These are phyloP conservation scores for Nebria ingens DNA, from an alignment of 1,140 invertebrate species.

Conservation along the genomic window DNA sequence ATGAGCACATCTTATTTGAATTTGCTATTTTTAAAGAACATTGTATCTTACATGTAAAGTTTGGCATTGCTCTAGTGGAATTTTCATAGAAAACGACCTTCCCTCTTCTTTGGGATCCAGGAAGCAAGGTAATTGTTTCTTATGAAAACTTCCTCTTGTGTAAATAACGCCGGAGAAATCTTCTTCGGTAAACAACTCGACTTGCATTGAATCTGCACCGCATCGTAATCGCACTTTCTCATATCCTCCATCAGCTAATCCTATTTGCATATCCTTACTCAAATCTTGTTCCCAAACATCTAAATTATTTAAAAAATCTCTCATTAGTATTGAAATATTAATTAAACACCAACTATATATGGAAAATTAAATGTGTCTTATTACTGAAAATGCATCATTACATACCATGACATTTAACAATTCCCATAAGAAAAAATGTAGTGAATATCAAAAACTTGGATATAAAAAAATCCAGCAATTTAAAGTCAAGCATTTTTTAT, in stretches of 20 bases:
- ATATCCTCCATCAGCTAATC: conserved; percentile 42
- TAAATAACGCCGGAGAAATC: conserved; percentile 51
- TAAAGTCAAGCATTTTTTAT: neutral
- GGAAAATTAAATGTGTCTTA: neutral
- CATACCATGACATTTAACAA: neutral
- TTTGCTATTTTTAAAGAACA: no score
- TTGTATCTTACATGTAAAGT: conserved; percentile 35
- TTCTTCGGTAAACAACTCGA: conserved; percentile 41
- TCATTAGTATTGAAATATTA: neutral
- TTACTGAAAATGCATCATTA: neutral
- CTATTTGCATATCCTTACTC: conserved; percentile 43
- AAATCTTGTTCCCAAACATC: conserved; percentile 44
- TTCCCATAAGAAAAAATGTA: neutral
- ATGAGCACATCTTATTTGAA: no score
- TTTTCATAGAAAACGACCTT: conserved; percentile 41
- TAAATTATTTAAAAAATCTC: conserved; percentile 15
- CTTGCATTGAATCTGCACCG: conserved; percentile 42
- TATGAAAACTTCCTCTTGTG: conserved; percentile 47
- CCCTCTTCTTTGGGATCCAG: conserved; percentile 35
- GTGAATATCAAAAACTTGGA: neutral
- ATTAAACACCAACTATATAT: neutral
- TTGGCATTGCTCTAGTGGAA: conserved; percentile 44
- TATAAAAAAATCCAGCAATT: neutral
- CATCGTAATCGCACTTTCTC: conserved; percentile 42
- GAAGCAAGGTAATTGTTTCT: conserved; percentile 44